Evolutionary conservation across 2,797 vertebrate species (phyloP).

Genomic region (Onychomys torridus): DNA sequence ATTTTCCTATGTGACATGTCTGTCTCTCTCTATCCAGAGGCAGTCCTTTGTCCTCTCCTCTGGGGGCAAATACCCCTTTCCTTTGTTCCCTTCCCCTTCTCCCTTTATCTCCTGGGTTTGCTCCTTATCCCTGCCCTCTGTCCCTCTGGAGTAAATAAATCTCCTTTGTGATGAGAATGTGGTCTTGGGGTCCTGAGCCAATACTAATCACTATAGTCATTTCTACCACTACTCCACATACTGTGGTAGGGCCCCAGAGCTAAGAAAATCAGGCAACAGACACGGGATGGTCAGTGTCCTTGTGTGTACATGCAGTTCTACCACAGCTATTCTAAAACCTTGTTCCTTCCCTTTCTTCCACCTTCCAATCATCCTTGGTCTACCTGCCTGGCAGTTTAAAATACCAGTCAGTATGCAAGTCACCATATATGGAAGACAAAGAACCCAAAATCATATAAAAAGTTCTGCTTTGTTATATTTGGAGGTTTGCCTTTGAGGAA

Average conservation of each 20-base stretch:
- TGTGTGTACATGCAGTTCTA: background rate
- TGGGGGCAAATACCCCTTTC: too few relatives aligned
- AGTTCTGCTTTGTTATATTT: background rate
- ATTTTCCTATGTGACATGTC: too few relatives aligned
- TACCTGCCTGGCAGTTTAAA: background rate
- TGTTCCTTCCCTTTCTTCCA: background rate
- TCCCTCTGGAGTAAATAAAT: too few relatives aligned
- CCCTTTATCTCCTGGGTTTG: too few relatives aligned
- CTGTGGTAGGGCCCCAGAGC: background rate
- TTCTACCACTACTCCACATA: background rate
- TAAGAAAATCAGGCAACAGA: background rate
- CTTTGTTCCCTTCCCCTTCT: too few relatives aligned
- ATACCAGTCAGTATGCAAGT: background rate
- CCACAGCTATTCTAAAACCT: background rate
- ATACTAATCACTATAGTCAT: background rate
- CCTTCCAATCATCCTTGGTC: background rate
- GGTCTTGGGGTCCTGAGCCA: too few relatives aligned
- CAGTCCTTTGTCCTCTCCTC: too few relatives aligned
- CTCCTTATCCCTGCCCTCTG: too few relatives aligned
- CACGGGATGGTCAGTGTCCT: background rate
- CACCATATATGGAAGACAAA: background rate
- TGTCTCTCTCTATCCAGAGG: too few relatives aligned
- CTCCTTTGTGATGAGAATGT: too few relatives aligned
- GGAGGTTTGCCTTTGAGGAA: background rate
- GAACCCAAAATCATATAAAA: background rate